Conservation (phyloP, 2,797 vertebrate genomes). For the Helarctos malayanus region DNA sequence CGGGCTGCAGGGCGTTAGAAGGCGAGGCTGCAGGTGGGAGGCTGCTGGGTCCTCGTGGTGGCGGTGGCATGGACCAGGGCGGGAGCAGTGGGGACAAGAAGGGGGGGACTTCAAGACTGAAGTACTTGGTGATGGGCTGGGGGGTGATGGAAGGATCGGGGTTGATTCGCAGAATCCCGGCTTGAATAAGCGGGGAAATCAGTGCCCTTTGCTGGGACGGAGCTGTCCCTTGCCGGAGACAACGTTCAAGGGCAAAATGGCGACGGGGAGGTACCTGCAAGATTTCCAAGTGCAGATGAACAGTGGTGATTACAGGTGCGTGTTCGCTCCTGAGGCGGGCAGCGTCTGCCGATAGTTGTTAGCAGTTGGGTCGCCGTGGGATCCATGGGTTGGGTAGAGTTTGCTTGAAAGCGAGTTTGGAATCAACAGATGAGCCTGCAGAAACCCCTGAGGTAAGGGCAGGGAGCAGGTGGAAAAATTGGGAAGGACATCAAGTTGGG, state of each 20-base stretch:
- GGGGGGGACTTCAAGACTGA: not conserved
- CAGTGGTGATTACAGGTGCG: rapidly evolving
- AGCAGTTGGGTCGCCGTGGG: rapidly evolving
- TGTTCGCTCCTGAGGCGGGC: rapidly evolving
- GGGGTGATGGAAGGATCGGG: not conserved
- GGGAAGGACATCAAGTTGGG: not conserved
- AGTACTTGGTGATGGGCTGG: not conserved
- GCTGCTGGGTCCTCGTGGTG: rapidly evolving
- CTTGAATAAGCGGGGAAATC: not conserved
- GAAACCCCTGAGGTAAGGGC: too few relatives aligned
- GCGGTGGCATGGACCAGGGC: not conserved
- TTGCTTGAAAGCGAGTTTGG: not conserved
- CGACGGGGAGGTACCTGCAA: rapidly evolving
- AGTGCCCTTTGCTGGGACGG: not conserved
- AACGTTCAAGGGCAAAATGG: rapidly evolving
- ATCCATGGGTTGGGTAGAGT: rapidly evolving
- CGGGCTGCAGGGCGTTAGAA: not conserved
- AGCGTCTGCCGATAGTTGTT: rapidly evolving
- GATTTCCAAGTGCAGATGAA: not conserved
- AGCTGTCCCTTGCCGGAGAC: not conserved
- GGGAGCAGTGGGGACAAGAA: not conserved
- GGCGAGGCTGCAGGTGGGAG: not conserved
- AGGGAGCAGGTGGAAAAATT: not conserved
- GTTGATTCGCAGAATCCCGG: not conserved
- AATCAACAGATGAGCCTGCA: not conserved